Evolutionary conservation across 2,888 invertebrate species (phyloP).

Genomic region (Torymus aiolomorphi): DNA sequence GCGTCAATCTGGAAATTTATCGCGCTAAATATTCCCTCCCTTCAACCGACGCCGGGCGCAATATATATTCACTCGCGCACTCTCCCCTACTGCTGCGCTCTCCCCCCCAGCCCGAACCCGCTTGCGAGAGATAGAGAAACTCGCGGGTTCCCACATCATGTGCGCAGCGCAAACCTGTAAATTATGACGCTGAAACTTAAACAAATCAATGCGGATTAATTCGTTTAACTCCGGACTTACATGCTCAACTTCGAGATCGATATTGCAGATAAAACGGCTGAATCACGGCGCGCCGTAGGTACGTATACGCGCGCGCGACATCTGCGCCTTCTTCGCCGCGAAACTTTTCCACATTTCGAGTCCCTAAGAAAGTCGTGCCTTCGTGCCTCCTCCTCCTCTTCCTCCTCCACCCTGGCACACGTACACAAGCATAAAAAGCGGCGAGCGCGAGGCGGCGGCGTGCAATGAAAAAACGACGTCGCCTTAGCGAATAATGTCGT

Average conservation of each 20-base stretch:
- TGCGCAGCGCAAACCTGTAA: constrained; percentile 45
- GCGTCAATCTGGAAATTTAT: constrained; percentile 64
- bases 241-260: constrained; percentile 50
- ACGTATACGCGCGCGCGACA: constrained; percentile 26
- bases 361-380: constrained; percentile 15
- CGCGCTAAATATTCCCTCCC: constrained; percentile 57
- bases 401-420: not conserved
- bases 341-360: constrained; percentile 41
- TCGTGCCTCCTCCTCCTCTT: not conserved
- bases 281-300: constrained; percentile 8
- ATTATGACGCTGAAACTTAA: constrained; percentile 56
- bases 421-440: not conserved
- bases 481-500: not conserved
- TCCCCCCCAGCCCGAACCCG: not conserved
- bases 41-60: constrained; percentile 16
- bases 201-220: constrained; percentile 60
- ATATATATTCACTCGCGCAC: constrained; percentile 48
- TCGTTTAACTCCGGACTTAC: constrained; percentile 55
- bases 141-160: constrained; percentile 55
- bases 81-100: not conserved
- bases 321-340: constrained; percentile 31
- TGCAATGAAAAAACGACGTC: not conserved
- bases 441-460: not conserved
- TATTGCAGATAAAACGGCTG: constrained; percentile 51
- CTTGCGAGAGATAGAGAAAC: constrained; percentile 34